Conservation (phyloP, 2,113 vertebrate genomes). For the Alces alces region DNA sequence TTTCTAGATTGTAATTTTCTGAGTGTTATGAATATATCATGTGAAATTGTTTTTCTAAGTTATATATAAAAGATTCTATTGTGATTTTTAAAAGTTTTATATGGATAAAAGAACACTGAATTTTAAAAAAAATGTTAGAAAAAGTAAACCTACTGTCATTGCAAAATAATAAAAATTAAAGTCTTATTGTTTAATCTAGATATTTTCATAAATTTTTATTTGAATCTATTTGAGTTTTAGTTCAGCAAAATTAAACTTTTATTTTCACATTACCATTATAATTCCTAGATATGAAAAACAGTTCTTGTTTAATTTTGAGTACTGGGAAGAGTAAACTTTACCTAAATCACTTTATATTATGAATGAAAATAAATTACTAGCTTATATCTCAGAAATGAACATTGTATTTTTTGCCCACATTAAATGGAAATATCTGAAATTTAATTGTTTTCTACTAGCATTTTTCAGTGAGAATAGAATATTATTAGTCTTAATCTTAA, state of each 20-base stretch:
- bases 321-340: constrained; percentile 44
- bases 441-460: constrained; percentile 20
- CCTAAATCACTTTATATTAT: constrained; percentile 42
- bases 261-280: constrained; percentile 39
- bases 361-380: constrained; percentile 41
- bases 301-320: constrained; percentile 30
- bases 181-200: background rate
- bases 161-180: constrained; percentile 41
- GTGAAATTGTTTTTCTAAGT: constrained; percentile 67
- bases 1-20: constrained; percentile 63
- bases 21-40: constrained; percentile 54
- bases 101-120: constrained; percentile 47
- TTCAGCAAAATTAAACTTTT: constrained; percentile 34
- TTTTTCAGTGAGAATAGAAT: constrained; percentile 17
- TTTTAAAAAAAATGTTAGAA: constrained; percentile 22
- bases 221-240: constrained; percentile 40
- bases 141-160: constrained; percentile 50
- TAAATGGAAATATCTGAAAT: constrained; percentile 42
- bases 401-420: background rate
- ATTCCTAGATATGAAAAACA: constrained; percentile 37
- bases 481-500: background rate
- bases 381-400: constrained; percentile 47
- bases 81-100: constrained; percentile 65
- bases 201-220: constrained; percentile 44
- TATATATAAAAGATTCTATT: constrained; percentile 57